phyloP scores from a whole-genome alignment of 1,140 invertebrate species.

The Drosophila ananassae region DNA sequence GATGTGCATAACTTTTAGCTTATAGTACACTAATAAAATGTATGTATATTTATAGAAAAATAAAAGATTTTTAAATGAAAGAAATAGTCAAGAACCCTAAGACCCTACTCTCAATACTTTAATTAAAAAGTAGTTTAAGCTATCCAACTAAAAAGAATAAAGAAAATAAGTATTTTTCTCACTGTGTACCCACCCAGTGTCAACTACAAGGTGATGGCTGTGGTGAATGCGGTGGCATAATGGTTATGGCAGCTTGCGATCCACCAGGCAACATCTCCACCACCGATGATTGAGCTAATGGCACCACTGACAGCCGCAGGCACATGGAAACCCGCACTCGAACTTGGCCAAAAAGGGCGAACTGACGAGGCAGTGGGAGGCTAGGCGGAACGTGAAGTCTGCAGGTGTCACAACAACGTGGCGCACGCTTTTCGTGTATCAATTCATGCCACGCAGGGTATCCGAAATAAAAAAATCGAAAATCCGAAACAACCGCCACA shows the following conservation, averaged over 20 bases:
- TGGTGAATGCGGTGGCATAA: not conserved
- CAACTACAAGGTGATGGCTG: conserved; percentile 8
- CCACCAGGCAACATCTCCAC: conserved; percentile 24
- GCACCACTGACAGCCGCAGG: conserved; percentile 29
- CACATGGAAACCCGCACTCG: conserved; percentile 11
- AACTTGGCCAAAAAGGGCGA: not conserved
- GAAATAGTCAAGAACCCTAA: too few species aligned
- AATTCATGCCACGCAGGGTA: conserved; percentile 1
- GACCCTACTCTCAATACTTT: too few species aligned
- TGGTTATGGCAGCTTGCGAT: conserved; percentile 11
- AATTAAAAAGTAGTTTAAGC: too few species aligned
- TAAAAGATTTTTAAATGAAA: too few species aligned
- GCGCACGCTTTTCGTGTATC: conserved; percentile 33
- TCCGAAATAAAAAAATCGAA: not conserved
- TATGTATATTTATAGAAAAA: not conserved
- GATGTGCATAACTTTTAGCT: conserved; percentile 50
- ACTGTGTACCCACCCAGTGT: conserved; percentile 9
- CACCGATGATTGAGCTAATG: conserved; percentile 56
- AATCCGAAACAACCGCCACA: conserved; percentile 45
- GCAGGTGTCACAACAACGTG: conserved; percentile 63
- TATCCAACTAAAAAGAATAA: too few species aligned
- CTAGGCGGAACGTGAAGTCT: not conserved
- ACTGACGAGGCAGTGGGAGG: not conserved
- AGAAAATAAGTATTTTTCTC: not conserved
- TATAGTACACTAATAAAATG: conserved; percentile 8